A percentile compares a stretch with the other conserved stretches of the same genome.
Conservation (phyloP, 1,140 invertebrate genomes). For the Ostrea edulis region DNA sequence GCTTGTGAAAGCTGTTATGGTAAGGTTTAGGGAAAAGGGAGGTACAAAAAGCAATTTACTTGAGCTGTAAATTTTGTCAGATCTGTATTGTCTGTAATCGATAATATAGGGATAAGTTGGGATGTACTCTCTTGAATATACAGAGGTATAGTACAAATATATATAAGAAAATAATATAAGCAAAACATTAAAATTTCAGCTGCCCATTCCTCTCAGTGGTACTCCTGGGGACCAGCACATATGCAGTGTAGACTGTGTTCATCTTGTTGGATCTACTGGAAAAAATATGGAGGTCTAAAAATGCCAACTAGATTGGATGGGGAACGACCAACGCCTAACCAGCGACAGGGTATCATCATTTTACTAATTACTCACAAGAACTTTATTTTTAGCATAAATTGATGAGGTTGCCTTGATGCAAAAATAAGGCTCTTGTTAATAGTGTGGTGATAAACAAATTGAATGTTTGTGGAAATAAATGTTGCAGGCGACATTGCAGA, state of each 20-base stretch:
- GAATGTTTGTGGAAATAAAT: too few relatives aligned
- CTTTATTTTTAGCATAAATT: too few relatives aligned
- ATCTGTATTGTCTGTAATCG: too few relatives aligned
- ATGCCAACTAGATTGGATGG: conserved; percentile 80
- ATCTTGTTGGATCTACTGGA: conserved; percentile 98
- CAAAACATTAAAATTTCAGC: conserved; percentile 63
- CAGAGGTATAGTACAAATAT: background rate
- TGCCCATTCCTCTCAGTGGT: conserved; percentile 93
- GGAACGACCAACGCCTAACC: conserved; percentile 75
- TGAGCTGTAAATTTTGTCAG: too few relatives aligned
- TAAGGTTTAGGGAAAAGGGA: conserved; percentile 79
- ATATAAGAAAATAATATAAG: too few relatives aligned
- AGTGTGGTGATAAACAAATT: too few relatives aligned
- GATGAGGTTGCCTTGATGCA: too few relatives aligned
- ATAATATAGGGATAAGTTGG: background rate
- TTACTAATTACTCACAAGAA: background rate
- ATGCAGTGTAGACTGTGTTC: conserved; percentile 93
- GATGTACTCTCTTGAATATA: background rate
- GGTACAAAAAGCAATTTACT: too few relatives aligned
- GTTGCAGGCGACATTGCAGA: too few relatives aligned
- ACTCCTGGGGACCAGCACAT: conserved; percentile 92
- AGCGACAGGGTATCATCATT: conserved; percentile 74
- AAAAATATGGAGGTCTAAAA: conserved; percentile 98
- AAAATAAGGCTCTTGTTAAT: too few relatives aligned
- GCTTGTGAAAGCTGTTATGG: conserved; percentile 87